These are phyloP conservation scores for Abrostola triplasia DNA, from an alignment of 2,888 invertebrate species.

Conservation along the genomic window DNA sequence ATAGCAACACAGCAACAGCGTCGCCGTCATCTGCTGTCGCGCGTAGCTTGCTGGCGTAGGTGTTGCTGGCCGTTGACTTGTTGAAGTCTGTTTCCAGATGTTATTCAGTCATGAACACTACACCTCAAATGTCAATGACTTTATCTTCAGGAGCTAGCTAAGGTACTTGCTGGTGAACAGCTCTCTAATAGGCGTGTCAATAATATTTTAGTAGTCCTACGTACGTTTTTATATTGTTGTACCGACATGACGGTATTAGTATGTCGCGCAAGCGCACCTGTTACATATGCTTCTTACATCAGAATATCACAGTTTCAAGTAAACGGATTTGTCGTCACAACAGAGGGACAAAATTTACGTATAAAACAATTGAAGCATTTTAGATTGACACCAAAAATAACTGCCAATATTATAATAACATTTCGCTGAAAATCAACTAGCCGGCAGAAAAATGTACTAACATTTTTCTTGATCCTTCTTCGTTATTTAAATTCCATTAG, in stretches of 20 bases:
- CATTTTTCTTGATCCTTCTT: neutral
- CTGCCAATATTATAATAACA: neutral
- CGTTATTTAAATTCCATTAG: neutral
- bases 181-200: no score
- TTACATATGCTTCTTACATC: neutral
- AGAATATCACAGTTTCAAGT: neutral
- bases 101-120: no score
- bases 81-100: no score
- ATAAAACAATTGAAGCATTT: neutral
- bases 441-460: no score
- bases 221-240: no score
- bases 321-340: neutral
- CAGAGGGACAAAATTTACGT: neutral
- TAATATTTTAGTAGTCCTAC: no score
- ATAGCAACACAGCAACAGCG: slow-evolving; percentile 5
- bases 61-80: no score
- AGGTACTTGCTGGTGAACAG: no score
- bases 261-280: neutral
- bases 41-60: neutral
- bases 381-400: neutral
- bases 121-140: no score
- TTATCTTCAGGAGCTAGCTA: no score
- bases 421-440: neutral
- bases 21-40: slow-evolving; percentile 5
- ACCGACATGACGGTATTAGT: no score